Evolutionary conservation across 2,888 invertebrate genomes (phyloP).

Genomic region (Plagiodera versicolora): DNA sequence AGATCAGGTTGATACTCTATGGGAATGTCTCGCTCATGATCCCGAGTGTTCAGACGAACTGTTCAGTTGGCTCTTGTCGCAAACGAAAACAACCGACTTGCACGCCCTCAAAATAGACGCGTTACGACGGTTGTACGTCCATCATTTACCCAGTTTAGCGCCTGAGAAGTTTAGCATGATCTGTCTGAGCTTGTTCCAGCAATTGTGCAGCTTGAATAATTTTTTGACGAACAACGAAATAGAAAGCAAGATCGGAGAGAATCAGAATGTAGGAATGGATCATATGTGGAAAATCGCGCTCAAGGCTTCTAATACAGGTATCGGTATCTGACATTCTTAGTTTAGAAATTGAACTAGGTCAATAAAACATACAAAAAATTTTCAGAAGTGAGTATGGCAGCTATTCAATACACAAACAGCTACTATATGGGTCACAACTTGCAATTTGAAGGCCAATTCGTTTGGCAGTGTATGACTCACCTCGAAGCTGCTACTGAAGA

Average conservation of each 20-base stretch:
- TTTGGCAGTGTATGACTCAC: slow-evolving; percentile 91
- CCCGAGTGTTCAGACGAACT: slow-evolving; percentile 87
- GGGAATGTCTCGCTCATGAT: slow-evolving; percentile 88
- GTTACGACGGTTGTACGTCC: slow-evolving; percentile 81
- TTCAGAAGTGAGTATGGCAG: slow-evolving; percentile 87
- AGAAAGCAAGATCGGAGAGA: slow-evolving; percentile 42
- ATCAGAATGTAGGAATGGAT: slow-evolving; percentile 83
- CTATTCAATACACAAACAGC: slow-evolving; percentile 90
- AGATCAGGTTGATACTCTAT: slow-evolving; percentile 88
- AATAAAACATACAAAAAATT: too few relatives aligned
- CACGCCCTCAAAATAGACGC: slow-evolving; percentile 89
- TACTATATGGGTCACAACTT: slow-evolving; percentile 92
- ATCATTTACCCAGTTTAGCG: slow-evolving; percentile 84
- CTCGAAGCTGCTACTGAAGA: slow-evolving; percentile 81
- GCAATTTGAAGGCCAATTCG: slow-evolving; percentile 90
- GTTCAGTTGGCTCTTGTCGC: slow-evolving; percentile 90
- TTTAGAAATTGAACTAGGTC: too few relatives aligned
- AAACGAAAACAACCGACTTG: slow-evolving; percentile 88
- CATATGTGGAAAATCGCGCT: slow-evolving; percentile 94
- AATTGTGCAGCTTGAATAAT: slow-evolving; percentile 84
- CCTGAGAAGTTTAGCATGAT: slow-evolving; percentile 92
- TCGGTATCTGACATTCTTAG: background rate
- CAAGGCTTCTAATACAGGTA: slow-evolving; percentile 81
- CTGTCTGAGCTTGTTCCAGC: slow-evolving; percentile 87
- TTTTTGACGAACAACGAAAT: slow-evolving; percentile 65